Conservation (phyloP, 2,113 vertebrate genomes). For the Petromus typicus region DNA sequence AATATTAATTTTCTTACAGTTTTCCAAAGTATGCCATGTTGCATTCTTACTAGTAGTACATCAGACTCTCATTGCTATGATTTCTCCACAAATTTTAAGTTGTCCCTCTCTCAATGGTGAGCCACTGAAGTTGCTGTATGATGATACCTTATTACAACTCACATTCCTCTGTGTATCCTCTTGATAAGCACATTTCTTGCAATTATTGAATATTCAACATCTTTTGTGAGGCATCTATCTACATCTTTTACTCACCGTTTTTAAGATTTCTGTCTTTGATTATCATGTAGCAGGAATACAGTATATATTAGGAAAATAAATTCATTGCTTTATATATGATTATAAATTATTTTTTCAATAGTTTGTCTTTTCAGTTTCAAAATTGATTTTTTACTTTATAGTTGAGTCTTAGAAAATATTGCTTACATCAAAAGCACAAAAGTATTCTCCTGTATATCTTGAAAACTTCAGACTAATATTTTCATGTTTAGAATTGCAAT, state of each 20-base stretch:
- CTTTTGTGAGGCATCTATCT: not conserved
- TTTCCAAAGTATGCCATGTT: not conserved
- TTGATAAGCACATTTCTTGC: not conserved
- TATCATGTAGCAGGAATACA: not conserved
- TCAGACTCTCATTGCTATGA: not conserved
- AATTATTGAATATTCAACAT: not conserved
- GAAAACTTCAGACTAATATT: not conserved
- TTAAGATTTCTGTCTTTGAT: not conserved
- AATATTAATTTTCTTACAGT: not conserved
- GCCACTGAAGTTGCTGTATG: not conserved
- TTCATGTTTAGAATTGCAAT: not conserved
- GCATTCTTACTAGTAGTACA: not conserved
- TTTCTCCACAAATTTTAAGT: not conserved
- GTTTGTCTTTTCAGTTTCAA: not conserved
- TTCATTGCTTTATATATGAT: not conserved
- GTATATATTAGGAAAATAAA: not conserved
- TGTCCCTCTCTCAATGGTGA: not conserved
- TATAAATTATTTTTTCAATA: slow-evolving; percentile 38
- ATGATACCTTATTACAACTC: not conserved
- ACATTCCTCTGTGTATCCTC: not conserved
- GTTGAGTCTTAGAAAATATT: not conserved
- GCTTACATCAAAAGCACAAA: not conserved
- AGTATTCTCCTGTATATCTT: not conserved
- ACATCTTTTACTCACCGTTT: not conserved
- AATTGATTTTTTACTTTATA: slow-evolving; percentile 4